phyloP scores from a whole-genome alignment of 2,888 invertebrate species.

The Pyrrhopygopsis socrates region DNA sequence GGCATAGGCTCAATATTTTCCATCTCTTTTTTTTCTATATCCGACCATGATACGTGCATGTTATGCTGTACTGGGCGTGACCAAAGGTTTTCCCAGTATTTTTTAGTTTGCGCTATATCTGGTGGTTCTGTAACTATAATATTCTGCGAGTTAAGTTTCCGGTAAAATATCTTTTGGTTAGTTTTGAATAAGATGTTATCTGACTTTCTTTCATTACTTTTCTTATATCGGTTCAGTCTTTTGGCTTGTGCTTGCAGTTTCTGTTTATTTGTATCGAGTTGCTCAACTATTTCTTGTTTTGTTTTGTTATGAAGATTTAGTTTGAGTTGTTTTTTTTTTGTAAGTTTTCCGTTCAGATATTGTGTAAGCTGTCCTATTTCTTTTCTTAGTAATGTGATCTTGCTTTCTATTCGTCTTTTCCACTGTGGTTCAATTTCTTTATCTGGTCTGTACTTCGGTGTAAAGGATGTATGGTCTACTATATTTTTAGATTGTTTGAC shows the following conservation, averaged over 20 bases:
- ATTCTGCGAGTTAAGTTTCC: neutral
- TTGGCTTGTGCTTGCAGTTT: constrained; percentile 30
- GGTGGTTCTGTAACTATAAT: neutral
- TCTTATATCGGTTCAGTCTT: constrained; percentile 26
- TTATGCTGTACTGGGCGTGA: constrained; percentile 27
- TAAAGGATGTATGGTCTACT: neutral
- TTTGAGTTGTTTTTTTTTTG: constrained; percentile 13
- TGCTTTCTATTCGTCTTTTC: constrained; percentile 12
- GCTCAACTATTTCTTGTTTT: constrained; percentile 5
- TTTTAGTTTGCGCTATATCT: neutral
- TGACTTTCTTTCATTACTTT: constrained; percentile 22
- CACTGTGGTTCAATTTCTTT: constrained; percentile 1
- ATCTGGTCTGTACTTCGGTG: neutral
- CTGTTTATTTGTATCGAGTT: constrained; percentile 36
- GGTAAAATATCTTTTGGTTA: constrained; percentile 15
- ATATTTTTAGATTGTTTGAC: neutral
- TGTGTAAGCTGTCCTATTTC: constrained; percentile 23
- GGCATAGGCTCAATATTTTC: constrained; percentile 11
- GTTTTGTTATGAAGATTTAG: neutral
- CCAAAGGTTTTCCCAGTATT: constrained; percentile 32
- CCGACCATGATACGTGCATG: constrained; percentile 9
- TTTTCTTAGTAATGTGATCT: constrained; percentile 1
- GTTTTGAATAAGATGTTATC: constrained; percentile 22
- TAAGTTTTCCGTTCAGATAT: constrained; percentile 13
- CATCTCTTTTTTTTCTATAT: constrained; percentile 12